These are phyloP conservation scores for Ceraclea dissimilis DNA, from an alignment of 2,888 invertebrate genomes.

Conservation along the genomic window DNA sequence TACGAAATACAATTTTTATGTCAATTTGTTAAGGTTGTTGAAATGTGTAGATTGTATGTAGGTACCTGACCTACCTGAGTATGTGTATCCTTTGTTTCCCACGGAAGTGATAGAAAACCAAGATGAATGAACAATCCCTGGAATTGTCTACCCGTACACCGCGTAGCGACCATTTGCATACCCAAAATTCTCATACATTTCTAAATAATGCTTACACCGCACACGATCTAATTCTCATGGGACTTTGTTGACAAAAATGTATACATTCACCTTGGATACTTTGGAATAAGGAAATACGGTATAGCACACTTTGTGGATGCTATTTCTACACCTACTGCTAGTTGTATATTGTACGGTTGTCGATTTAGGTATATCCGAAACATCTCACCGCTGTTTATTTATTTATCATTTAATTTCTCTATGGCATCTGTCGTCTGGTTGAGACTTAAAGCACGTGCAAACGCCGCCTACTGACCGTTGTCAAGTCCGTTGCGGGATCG, in stretches of 20 bases:
- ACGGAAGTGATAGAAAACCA: too few species aligned
- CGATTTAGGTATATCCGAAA: neutral
- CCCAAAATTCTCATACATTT: conserved; percentile 2
- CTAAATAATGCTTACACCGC: neutral
- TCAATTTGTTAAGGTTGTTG: too few species aligned
- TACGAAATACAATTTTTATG: too few species aligned
- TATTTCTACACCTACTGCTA: too few species aligned
- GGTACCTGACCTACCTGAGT: too few species aligned
- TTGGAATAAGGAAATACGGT: neutral
- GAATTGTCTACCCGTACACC: neutral
- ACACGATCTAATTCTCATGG: neutral
- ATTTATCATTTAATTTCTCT: conserved; percentile 5
- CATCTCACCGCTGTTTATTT: conserved; percentile 1
- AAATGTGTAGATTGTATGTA: too few species aligned
- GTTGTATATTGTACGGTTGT: neutral
- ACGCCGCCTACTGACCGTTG: conserved; percentile 11
- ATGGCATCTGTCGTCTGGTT: neutral
- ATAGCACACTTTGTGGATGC: too few species aligned
- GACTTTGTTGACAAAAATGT: neutral
- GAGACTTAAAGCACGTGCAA: conserved; percentile 6
- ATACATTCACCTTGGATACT: neutral
- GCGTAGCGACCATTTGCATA: neutral
- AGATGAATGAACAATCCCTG: neutral
- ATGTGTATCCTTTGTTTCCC: too few species aligned
- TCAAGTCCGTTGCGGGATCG: conserved; percentile 25